Percentiles rank a stretch among this genome's conserved stretches.
These are phyloP conservation scores for Oscheius sp. DNA, from an alignment of 1,140 invertebrate genomes.

Conservation along the genomic window DNA sequence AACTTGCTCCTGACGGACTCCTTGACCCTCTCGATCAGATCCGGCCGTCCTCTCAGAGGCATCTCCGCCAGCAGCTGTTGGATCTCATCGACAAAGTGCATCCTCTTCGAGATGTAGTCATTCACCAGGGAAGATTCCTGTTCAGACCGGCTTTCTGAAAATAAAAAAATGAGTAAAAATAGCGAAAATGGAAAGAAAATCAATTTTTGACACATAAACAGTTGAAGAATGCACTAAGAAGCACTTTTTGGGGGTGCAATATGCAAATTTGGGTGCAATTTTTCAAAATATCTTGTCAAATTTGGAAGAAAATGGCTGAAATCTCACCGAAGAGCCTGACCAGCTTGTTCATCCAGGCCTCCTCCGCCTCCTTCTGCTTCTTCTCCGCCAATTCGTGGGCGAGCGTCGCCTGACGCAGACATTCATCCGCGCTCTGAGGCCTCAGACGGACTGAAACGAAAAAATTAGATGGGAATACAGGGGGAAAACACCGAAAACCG, in stretches of 20 bases:
- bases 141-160: not conserved
- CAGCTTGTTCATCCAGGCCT: constrained; percentile 15
- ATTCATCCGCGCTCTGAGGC: constrained; percentile 9
- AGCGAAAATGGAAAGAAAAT: too few relatives aligned
- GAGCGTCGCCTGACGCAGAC: not conserved
- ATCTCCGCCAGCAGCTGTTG: not conserved
- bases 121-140: not conserved
- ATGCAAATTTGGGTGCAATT: too few relatives aligned
- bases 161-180: too few relatives aligned
- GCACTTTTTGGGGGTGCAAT: too few relatives aligned
- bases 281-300: too few relatives aligned
- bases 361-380: constrained; percentile 9
- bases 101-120: constrained; percentile 5
- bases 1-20: not conserved
- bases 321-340: constrained; percentile 5
- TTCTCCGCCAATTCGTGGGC: constrained; percentile 7
- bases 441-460: constrained; percentile 1
- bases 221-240: too few relatives aligned
- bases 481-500: not conserved
- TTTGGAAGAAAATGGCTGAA: not conserved
- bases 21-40: constrained; percentile 4
- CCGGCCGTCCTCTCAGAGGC: not conserved
- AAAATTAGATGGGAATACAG: not conserved
- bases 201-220: too few relatives aligned
- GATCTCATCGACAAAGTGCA: not conserved